Evolutionary conservation across 2,797 vertebrate species (phyloP).

Genomic region (Peromyscus aztecus): DNA sequence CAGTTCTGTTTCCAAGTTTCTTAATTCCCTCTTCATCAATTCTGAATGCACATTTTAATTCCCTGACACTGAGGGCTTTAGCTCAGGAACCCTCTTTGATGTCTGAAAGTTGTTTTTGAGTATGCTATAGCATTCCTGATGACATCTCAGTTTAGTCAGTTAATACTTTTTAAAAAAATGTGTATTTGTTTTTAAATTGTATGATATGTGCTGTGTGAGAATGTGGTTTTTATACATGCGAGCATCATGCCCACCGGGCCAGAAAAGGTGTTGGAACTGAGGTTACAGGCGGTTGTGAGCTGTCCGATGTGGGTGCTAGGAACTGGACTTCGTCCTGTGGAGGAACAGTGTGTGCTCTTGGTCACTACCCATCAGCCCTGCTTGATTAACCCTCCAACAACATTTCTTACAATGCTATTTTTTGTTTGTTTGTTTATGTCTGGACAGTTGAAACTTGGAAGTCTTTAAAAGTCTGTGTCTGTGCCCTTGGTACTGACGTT

Average conservation of each 20-base stretch:
- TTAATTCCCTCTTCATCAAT: neutral
- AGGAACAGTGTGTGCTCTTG: neutral
- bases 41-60: neutral
- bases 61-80: neutral
- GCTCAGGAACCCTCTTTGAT: neutral
- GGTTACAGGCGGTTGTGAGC: neutral
- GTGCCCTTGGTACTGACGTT: neutral
- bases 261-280: neutral
- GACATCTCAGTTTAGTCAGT: neutral
- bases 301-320: neutral
- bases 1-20: neutral
- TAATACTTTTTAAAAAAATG: neutral
- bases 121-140: neutral
- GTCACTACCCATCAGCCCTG: neutral
- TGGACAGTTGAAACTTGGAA: neutral
- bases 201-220: neutral
- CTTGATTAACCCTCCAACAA: neutral
- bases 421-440: neutral
- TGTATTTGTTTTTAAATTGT: neutral
- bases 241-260: neutral
- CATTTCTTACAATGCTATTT: neutral
- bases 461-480: neutral
- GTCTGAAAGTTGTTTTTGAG: slow-evolving; percentile 5
- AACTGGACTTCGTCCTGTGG: neutral
- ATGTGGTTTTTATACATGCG: neutral